Base-by-base conservation (phyloP, 2,113 vertebrate species). In the Corythaixoides concolor region DNA sequence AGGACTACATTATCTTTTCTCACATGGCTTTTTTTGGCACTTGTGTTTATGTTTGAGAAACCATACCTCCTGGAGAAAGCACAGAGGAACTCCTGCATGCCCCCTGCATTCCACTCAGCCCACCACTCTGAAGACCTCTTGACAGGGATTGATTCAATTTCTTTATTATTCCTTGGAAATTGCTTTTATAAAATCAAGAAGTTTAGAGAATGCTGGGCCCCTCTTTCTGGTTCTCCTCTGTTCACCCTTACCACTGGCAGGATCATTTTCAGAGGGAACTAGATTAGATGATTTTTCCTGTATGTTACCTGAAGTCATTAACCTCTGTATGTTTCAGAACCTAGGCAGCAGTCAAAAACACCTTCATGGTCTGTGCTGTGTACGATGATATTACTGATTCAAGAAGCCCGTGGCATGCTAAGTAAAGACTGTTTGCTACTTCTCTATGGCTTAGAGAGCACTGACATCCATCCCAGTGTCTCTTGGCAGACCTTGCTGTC, bases 321-420 rank as follows among this genome's bases (percentile, higher is more conserved):
- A 49, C 23, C 7, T 85, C 73, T 27, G 8, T 68, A 70, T 85
- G 85, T 80, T 95, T 23, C 77, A 99, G 98, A 95, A 95, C 84
- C 56, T 76, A 96, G 55, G 84, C 96, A 55, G 97, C 94, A 18
- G 81, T 98, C 55, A 98, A 98, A 96, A 98, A 98, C 11, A 93
- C 89, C 15, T 98, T 99, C 81, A 98, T 98, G 98, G 98, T 97
- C 9, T 98, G 97, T 66, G 98, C 96, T 14, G 96, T 98, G 26
- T 98, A 98, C 18, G 98, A 98, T 33, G 98, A 98, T 23, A 4
- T 79, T 30, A 90, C 95, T 98, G 92, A 97, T 98, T 76, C 60
- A 96, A 74, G 98, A 98, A 95, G 98, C 97, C 76, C 98, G 98
- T 87, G 94, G 92, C 33, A 93, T 94, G 60, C 95, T 98, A 9